Percentiles rank a stretch among this genome's conserved stretches.
These are phyloP conservation scores for Timandra comae DNA, from an alignment of 2,888 invertebrate genomes.

Conservation along the genomic window DNA sequence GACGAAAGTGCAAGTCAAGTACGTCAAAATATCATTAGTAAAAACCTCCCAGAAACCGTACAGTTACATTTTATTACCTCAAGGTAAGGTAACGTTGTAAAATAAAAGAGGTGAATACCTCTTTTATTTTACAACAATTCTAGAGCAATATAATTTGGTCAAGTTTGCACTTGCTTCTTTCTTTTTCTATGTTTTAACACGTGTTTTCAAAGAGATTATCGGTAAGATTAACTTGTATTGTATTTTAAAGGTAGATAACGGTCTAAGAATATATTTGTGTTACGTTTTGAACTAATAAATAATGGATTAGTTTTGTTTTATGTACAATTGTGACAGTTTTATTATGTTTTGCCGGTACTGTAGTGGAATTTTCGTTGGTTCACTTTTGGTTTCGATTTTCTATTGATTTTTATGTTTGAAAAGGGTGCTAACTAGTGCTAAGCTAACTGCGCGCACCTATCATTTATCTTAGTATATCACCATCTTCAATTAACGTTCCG, in stretches of 20 bases:
- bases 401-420: no score
- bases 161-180: slow-evolving; percentile 32
- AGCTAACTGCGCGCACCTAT: no score
- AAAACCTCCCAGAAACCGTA: slow-evolving; percentile 11
- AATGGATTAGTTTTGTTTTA: slow-evolving; percentile 46
- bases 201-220: slow-evolving; percentile 31
- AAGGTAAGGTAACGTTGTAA: slow-evolving; percentile 33
- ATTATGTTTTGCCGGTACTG: no score
- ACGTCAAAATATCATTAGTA: slow-evolving; percentile 2
- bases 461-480: no score
- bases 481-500: no score
- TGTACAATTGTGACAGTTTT: no score
- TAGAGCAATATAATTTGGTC: slow-evolving; percentile 15
- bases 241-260: slow-evolving; percentile 14
- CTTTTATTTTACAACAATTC: slow-evolving; percentile 13
- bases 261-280: slow-evolving; percentile 13
- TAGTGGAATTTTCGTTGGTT: no score
- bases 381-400: no score
- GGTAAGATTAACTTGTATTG: slow-evolving; percentile 6
- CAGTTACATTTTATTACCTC: slow-evolving; percentile 39
- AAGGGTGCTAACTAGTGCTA: no score
- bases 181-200: slow-evolving; percentile 13
- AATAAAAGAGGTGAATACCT: slow-evolving; percentile 44
- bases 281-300: slow-evolving; percentile 33
- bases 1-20: no score